A percentile compares a stretch with the other conserved stretches of the same genome.
Evolutionary conservation across 2,888 invertebrate species (phyloP).

Genomic region (Notodonta ziczac): DNA sequence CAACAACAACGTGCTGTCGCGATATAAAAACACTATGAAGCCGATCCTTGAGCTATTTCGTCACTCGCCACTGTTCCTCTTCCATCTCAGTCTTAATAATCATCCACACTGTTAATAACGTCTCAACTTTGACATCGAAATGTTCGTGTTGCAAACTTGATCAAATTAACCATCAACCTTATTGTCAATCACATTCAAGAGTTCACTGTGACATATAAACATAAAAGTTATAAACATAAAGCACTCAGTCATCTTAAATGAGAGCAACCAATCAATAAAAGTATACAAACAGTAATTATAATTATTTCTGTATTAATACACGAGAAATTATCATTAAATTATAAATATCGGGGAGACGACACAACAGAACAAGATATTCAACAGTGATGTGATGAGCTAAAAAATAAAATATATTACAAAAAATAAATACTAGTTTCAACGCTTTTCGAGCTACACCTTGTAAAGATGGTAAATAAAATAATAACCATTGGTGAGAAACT

Average conservation of each 20-base stretch:
- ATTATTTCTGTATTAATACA: neutral
- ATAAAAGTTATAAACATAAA: neutral
- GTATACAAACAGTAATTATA: conserved; percentile 2
- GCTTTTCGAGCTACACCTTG: too few species aligned
- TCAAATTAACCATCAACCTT: neutral
- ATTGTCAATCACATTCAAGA: too few species aligned
- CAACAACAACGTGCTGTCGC: neutral
- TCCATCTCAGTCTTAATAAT: neutral
- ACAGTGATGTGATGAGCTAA: conserved; percentile 8
- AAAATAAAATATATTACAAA: conserved; percentile 4
- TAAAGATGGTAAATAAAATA: conserved; percentile 9
- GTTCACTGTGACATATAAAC: neutral
- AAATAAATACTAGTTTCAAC: conserved; percentile 9
- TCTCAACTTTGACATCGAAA: neutral
- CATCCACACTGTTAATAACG: neutral
- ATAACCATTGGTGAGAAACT: conserved; percentile 22
- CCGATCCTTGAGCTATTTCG: neutral
- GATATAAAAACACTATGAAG: conserved; percentile 3
- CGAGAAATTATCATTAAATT: conserved; percentile 1
- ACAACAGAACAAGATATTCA: neutral
- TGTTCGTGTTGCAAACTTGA: neutral
- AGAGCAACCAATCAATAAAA: neutral
- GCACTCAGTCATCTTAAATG: neutral
- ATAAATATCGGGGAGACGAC: neutral
- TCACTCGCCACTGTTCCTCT: neutral